These are phyloP conservation scores for Trachelus tabidus DNA, from an alignment of 2,888 invertebrate genomes.

Conservation along the genomic window DNA sequence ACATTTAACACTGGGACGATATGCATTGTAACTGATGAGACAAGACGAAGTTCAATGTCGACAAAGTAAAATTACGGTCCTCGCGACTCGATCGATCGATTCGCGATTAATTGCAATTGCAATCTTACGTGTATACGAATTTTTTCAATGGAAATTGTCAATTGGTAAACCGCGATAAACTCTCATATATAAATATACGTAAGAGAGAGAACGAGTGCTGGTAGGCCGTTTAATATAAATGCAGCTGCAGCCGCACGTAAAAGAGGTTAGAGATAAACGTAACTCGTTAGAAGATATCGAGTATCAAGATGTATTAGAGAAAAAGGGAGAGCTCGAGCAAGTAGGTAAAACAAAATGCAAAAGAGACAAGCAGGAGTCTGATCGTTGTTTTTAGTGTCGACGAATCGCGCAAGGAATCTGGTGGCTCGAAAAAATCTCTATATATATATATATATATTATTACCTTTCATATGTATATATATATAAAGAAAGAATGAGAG, in stretches of 20 bases:
- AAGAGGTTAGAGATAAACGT: neutral
- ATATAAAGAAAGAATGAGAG: neutral
- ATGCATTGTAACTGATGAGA: neutral
- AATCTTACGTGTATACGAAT: neutral
- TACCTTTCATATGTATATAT: neutral
- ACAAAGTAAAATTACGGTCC: neutral
- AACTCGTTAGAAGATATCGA: neutral
- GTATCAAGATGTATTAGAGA: neutral
- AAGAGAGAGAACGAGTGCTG: neutral
- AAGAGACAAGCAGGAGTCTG: neutral
- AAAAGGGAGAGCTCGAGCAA: neutral
- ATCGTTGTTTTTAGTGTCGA: neutral
- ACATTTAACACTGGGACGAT: neutral
- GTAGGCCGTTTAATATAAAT: neutral
- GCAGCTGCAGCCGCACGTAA: neutral
- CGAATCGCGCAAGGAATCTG: neutral
- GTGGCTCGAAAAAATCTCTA: neutral
- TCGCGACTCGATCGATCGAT: neutral
- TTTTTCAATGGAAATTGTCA: neutral
- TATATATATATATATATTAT: no score
- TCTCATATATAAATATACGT: neutral
- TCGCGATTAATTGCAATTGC: neutral
- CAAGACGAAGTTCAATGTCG: neutral
- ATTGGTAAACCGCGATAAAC: neutral
- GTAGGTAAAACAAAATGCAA: neutral